Base-by-base conservation (phyloP, 2,888 invertebrate species). In the Aplocera efformata region DNA sequence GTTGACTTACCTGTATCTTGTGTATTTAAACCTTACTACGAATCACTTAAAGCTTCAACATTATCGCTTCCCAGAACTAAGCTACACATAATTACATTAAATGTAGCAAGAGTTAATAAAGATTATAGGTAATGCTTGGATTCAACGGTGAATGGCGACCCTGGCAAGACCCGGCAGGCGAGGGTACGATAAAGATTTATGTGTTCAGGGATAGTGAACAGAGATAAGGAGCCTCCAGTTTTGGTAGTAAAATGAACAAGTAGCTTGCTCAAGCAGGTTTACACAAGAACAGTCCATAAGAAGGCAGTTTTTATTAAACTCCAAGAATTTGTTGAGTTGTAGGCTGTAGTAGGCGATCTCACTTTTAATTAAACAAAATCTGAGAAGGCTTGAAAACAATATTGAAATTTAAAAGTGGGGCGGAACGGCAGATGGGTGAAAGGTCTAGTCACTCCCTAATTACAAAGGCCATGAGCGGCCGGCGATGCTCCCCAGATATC, bases 381-480 rank as follows among this genome's bases (percentile, higher is more conserved):
- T 1, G 29, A 20, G 13, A 6, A 13, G 8, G 6, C 13, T 1
- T 17, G 38, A 42, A 56, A 54, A 43, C 51, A 52, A 29, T 17
- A 20, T 13, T 11, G 27, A 7, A 27, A 44, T 48, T 34, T 9
- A 42, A 48, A 47, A 41, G 42, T 31, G 42, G 37, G 32, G 32
- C 32, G 40, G 32, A 13, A 29, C 3, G 43, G 38, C 48, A 49
- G 58, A 56, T 50, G 56, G 51, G 47, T 29, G 33, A 49, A 58
- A 58, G 60, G 62, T 39, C 56, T 46, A 61, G 63, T 62, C 62
- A 59, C 49, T 49, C 53, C 50, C 56, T 69, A 69, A 70, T 69
- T 67, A 67, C 58, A 60, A 58, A 61, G 56, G 10, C 50, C 57
- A 59, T 53, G 53, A 57, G 42, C 53, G 27, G 50, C 32, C 39